Percentiles rank a stretch among this genome's conserved stretches.
Conservation (phyloP, 53 echinoderm and acorn worm species). For the Zoroaster sp. region DNA sequence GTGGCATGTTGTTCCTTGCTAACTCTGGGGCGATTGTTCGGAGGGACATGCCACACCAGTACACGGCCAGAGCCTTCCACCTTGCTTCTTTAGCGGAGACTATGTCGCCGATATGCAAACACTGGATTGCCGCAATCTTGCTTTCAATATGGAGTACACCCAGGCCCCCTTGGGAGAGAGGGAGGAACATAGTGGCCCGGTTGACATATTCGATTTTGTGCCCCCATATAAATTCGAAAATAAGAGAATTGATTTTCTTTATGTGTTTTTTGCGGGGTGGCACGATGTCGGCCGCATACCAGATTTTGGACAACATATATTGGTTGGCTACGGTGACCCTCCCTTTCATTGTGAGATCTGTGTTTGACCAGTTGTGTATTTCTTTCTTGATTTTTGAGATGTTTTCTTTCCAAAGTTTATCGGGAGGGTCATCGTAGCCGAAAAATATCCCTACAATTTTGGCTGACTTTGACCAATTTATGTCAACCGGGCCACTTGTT, state of each 20-base stretch:
- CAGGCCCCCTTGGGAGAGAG: not conserved
- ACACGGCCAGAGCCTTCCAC: too few species aligned
- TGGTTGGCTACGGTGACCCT: not conserved
- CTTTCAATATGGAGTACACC: not conserved
- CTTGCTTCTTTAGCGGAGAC: too few species aligned
- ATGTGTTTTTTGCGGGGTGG: not conserved
- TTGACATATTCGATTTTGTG: too few species aligned
- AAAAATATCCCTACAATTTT: too few species aligned
- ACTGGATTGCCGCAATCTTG: not conserved
- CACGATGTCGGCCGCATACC: not conserved
- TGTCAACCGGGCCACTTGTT: too few species aligned
- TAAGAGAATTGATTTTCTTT: not conserved
- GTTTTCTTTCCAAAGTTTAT: not conserved
- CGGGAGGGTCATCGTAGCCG: not conserved
- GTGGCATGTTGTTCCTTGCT: too few species aligned
- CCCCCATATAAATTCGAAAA: conserved; percentile 9
- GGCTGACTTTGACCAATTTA: too few species aligned
- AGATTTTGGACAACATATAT: not conserved
- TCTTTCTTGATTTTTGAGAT: too few species aligned
- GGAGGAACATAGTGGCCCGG: not conserved
- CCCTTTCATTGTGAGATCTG: not conserved
- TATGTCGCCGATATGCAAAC: not conserved
- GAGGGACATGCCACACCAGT: too few species aligned
- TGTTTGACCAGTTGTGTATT: too few species aligned
- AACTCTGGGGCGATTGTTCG: too few species aligned